Evolutionary conservation across 2,797 vertebrate genomes (phyloP), one percentile per base, ranked within the genome.

Genomic region (Gymnodraco acuticeps): DNA sequence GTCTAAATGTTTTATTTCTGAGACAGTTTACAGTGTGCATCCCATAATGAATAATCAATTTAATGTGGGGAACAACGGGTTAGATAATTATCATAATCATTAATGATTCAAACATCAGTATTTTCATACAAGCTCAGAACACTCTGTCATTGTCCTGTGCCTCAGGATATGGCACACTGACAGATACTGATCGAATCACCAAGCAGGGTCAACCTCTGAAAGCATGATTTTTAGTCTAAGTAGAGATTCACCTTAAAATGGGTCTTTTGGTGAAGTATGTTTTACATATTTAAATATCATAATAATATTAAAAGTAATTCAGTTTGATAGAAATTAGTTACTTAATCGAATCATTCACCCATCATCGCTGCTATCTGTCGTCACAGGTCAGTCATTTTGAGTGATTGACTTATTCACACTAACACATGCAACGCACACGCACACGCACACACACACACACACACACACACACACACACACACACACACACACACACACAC

Each of bases 331-430:
- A 81, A 85, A 87, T 83, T 68, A 82, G 33, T 52, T 52, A 78
- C 73, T 72, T 73, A 9, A 61, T 78, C 0, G 47, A 71, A 78
- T 72, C 81, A 86, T 80, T 84, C 84, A 87, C 89, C 69, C 78
- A 80, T 66, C 76, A 58, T 60, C n/a, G 11, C 48, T 19, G 47
- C 51, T 81, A 70, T 55, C 70, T 81, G 70, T 81, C 82, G 19
- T 45, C 13, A 14, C 46, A 48, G n/a, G 64, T 75, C 80, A 75
- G 69, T 86, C 82, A 81, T 84, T 83, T 67, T 82, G 81, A 85
- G 54, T 56, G 59, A 85, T 65, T 73, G 79, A 79, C 79, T 73
- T 77, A 80, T 68, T 70, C 61, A 64, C 10, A 23, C 48, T 43
- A 63, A 14, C 47, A 31, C 60, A 55, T 23, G 23, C 23, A 23